Percentiles rank a stretch among this genome's conserved stretches.
Conservation (phyloP, 2,797 vertebrate genomes). For the Chelon labrosus region DNA sequence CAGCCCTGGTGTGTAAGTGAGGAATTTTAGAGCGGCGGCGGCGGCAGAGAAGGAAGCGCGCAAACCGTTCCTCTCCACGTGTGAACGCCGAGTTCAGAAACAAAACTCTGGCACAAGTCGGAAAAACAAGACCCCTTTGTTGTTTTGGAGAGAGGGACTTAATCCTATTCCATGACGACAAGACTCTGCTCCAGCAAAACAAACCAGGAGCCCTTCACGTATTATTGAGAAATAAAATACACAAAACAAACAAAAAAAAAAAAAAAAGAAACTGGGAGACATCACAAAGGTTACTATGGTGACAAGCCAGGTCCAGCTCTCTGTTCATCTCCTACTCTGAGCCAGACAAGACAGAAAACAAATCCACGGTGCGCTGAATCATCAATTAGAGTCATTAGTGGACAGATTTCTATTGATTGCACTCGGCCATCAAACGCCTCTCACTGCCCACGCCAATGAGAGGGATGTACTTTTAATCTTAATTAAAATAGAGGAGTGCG, state of each 20-base stretch:
- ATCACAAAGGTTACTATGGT: constrained; percentile 67
- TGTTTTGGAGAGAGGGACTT: neutral
- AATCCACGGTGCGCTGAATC: constrained; percentile 28
- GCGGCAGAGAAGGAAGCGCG: constrained; percentile 47
- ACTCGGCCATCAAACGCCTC: constrained; percentile 17
- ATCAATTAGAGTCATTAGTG: constrained; percentile 50
- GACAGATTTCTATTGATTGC: constrained; percentile 40
- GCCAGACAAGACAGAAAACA: constrained; percentile 56
- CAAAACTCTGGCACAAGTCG: constrained; percentile 37
- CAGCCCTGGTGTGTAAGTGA: constrained; percentile 71
- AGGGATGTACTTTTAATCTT: constrained; percentile 30
- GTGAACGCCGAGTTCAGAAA: constrained; percentile 46
- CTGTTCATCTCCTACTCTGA: constrained; percentile 59
- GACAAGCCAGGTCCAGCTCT: constrained; percentile 42
- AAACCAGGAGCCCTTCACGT: constrained; percentile 32
- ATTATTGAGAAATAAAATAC: constrained; percentile 29
- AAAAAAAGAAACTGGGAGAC: constrained; percentile 13
- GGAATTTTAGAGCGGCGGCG: constrained; percentile 74
- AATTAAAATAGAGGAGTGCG: constrained; percentile 30
- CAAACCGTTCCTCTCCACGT: constrained; percentile 31
- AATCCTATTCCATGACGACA: constrained; percentile 8
- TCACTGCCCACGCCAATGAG: constrained; percentile 6
- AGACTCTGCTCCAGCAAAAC: constrained; percentile 40
- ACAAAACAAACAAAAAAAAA: neutral
- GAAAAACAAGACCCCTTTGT: neutral